Base-by-base conservation (phyloP, 2,888 invertebrate genomes). In the Lottia gigantea region DNA sequence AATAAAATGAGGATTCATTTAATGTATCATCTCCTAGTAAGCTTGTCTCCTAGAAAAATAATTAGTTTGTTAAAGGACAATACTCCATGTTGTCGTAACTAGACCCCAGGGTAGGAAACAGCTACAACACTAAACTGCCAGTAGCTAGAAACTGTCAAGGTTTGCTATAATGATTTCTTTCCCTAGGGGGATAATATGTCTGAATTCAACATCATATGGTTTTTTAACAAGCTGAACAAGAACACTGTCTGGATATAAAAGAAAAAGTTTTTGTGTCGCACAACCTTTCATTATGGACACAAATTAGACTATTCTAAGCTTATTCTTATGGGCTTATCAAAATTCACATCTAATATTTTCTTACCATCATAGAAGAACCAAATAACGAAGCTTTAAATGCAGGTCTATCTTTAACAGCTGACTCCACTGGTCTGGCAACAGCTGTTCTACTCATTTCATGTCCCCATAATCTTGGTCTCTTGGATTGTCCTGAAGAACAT, bases 371-470 rank as follows among this genome's bases (percentile, higher is more conserved):
- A 16, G 85, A 80, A 14, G 82, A 80, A 16, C 82, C 84, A 78
- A 86, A 85, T 45, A 85, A 74, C 11, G 82, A 79, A 16, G 80
- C 67, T 66, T 85, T 85, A 72, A 86, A 86, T 7, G 80, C 72
- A 61, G 85, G 85, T 67, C 76, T 80, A 23, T 77, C 78, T 40
- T 71, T 71, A 4, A 71, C 66, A n/a, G 77, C 74, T 16, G 80
- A 71, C 11, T 72, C 64, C 12, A 67, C 66, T 7, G 71, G 66
- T 16, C 70, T 72, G 11, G 40, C 11, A 40, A 6, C 40, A 11
- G 70, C 71, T 62, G 64, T 55, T 63, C 69, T 61, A 15, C 62
- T 46, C 23, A 16, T 49, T 16, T 77, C 71, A 46, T 75, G 72
- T 25, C 72, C 67, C 75, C 75, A 75, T 16, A 74, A 16, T 46